A percentile compares a stretch with the other conserved stretches of the same genome.
Conservation (phyloP, 1,140 invertebrate species). For the Aphidius gifuensis region DNA sequence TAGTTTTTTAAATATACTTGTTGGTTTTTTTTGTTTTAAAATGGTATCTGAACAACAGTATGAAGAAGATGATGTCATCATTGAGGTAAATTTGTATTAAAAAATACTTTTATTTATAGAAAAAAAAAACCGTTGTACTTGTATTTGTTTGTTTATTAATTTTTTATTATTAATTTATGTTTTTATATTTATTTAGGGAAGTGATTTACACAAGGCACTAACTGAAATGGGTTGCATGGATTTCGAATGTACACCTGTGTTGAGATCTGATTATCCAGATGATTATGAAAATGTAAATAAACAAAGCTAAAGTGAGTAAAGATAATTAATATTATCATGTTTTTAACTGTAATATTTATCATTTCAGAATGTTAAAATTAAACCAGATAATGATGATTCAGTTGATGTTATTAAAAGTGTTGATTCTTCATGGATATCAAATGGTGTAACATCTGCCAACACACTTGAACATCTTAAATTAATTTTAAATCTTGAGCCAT, state of each 20-base stretch:
- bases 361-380: constrained; percentile 23
- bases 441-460: constrained; percentile 30
- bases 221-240: constrained; percentile 41
- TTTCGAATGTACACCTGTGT: constrained; percentile 37
- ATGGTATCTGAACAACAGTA: background rate
- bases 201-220: constrained; percentile 40
- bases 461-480: constrained; percentile 31
- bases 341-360: constrained; percentile 18
- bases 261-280: constrained; percentile 18
- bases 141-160: too few relatives aligned
- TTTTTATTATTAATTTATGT: background rate
- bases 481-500: constrained; percentile 39
- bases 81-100: constrained; percentile 31
- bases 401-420: background rate
- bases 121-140: too few relatives aligned
- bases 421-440: constrained; percentile 9
- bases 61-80: constrained; percentile 35
- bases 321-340: constrained; percentile 10
- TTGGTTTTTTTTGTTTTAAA: too few relatives aligned
- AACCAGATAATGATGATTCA: constrained; percentile 9
- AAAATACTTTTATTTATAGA: too few relatives aligned
- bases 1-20: too few relatives aligned
- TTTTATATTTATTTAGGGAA: constrained; percentile 35
- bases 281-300: constrained; percentile 2
- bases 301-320: constrained; percentile 19